These are phyloP conservation scores for Alca torda DNA, from an alignment of 2,797 vertebrate genomes.

Conservation along the genomic window DNA sequence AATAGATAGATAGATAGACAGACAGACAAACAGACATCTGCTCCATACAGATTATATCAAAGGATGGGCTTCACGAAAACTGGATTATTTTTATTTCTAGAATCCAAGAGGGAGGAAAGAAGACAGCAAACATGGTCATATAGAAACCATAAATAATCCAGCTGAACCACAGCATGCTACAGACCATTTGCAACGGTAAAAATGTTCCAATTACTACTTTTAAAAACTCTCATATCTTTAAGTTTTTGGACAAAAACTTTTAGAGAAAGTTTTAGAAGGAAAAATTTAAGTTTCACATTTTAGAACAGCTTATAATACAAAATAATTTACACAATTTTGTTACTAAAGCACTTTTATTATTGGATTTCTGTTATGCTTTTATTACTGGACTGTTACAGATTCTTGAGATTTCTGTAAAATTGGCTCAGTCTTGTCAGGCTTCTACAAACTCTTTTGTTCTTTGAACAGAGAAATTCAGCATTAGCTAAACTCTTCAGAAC, in stretches of 20 bases:
- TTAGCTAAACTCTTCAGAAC: neutral
- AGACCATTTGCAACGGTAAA: neutral
- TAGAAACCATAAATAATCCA: neutral
- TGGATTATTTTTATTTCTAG: neutral
- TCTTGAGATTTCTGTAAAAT: neutral
- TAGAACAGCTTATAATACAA: neutral
- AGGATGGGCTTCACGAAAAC: neutral
- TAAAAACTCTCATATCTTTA: neutral
- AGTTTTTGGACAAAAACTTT: neutral
- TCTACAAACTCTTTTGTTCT: neutral
- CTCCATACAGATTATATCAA: neutral
- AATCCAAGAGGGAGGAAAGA: neutral
- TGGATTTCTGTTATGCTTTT: neutral
- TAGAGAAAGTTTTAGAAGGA: neutral
- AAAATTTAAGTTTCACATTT: neutral
- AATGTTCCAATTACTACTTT: neutral
- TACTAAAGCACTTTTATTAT: neutral
- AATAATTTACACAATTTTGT: neutral
- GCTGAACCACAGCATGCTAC: neutral
- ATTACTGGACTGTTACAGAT: neutral
- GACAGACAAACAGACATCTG: neutral
- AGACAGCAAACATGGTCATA: neutral
- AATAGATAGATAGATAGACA: accelerated
- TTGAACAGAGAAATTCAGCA: neutral
- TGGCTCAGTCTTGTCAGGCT: neutral